These are phyloP conservation scores for Drosophila paramelanica DNA, from an alignment of 2,888 invertebrate species.

Conservation along the genomic window DNA sequence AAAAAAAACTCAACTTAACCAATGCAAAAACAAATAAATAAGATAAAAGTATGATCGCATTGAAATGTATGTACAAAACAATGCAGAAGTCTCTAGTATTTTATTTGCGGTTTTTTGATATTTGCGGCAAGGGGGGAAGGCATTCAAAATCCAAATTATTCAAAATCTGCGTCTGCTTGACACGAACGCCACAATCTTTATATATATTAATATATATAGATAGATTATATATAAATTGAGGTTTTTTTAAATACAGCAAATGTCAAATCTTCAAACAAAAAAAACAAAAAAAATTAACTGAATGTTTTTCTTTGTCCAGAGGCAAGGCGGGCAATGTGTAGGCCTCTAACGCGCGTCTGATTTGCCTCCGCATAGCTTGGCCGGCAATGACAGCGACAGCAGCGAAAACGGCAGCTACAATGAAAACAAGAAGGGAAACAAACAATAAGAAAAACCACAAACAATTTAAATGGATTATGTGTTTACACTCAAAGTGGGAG, in stretches of 20 bases:
- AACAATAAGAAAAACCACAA: slow-evolving; percentile 79
- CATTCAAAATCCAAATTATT: too few species aligned
- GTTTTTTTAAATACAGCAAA: slow-evolving; percentile 32
- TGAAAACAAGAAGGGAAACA: slow-evolving; percentile 68
- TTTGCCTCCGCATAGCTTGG: slow-evolving; percentile 55
- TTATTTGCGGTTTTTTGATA: too few species aligned
- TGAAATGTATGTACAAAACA: too few species aligned
- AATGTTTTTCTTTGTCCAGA: slow-evolving; percentile 39
- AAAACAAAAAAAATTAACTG: slow-evolving; percentile 14
- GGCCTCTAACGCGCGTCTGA: slow-evolving; percentile 58
- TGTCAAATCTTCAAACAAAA: slow-evolving; percentile 40
- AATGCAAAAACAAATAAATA: too few species aligned
- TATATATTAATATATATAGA: slow-evolving; percentile 22
- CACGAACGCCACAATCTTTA: too few species aligned
- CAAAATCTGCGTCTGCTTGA: too few species aligned
- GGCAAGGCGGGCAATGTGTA: slow-evolving; percentile 25
- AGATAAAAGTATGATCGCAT: too few species aligned
- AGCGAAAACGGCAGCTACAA: slow-evolving; percentile 57
- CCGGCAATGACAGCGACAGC: slow-evolving; percentile 57
- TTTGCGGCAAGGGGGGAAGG: too few species aligned
- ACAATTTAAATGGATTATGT: slow-evolving; percentile 80
- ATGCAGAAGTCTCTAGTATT: too few species aligned
- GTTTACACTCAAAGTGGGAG: slow-evolving; percentile 70
- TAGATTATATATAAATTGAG: slow-evolving; percentile 1
- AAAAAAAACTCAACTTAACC: too few species aligned